A percentile compares a stretch with the other conserved stretches of the same genome.
Evolutionary conservation across 2,113 vertebrate species (phyloP).

Genomic region (Castor canadensis): DNA sequence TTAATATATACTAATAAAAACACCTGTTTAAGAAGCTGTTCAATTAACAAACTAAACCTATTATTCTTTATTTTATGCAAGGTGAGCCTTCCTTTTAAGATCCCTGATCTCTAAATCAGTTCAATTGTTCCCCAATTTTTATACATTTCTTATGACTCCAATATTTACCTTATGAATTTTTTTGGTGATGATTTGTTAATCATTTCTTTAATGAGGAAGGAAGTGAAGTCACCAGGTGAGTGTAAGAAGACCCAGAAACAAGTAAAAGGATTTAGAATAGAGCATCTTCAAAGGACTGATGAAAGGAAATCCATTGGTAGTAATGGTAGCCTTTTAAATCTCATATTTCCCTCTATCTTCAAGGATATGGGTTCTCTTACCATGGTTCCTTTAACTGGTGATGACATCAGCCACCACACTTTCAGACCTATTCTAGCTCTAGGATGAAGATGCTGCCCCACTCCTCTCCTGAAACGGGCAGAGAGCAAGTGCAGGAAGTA

Average conservation of each 20-base stretch:
- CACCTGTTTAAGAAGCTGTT: neutral
- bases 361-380: neutral
- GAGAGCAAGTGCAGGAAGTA: neutral
- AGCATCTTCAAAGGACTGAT: neutral
- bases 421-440: neutral
- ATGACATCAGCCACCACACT: neutral
- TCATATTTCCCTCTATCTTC: neutral
- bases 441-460: neutral
- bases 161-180: slow-evolving; percentile 32
- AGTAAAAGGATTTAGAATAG: neutral
- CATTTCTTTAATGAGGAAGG: neutral
- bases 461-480: neutral
- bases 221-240: neutral
- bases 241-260: neutral
- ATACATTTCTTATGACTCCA: slow-evolving; percentile 7
- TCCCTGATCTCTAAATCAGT: neutral
- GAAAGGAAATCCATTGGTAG: neutral
- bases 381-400: neutral
- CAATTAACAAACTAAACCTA: neutral
- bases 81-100: neutral
- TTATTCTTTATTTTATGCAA: neutral
- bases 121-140: neutral
- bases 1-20: too few relatives aligned
- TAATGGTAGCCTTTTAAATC: neutral
- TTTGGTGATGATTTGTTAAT: neutral